These are phyloP conservation scores for Cyclargus thomasi DNA, from an alignment of 1,140 invertebrate species.

Conservation along the genomic window DNA sequence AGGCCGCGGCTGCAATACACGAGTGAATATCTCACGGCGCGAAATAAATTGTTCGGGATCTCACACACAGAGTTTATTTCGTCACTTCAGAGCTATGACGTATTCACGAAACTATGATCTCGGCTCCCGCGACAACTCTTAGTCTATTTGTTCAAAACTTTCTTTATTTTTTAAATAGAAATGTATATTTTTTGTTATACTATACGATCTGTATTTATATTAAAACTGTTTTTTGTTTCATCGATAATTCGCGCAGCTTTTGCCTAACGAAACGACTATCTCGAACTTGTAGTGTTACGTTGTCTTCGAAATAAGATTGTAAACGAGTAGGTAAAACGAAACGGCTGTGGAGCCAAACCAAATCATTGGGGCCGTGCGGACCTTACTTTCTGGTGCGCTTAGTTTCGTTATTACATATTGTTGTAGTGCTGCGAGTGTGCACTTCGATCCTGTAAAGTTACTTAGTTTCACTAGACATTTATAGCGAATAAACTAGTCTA, in stretches of 20 bases:
- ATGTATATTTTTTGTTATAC: slow-evolving; percentile 57
- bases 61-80: slow-evolving; percentile 33
- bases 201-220: slow-evolving; percentile 34
- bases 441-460: background rate
- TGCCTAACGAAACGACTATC: slow-evolving; percentile 10
- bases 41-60: slow-evolving; percentile 56
- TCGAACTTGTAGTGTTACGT: slow-evolving; percentile 17
- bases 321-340: slow-evolving; percentile 12
- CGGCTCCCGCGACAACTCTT: slow-evolving; percentile 48
- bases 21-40: slow-evolving; percentile 60
- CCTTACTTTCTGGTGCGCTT: background rate
- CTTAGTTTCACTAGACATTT: background rate
- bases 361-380: slow-evolving; percentile 33
- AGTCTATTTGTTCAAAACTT: slow-evolving; percentile 43
- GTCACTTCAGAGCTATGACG: slow-evolving; percentile 40
- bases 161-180: slow-evolving; percentile 42
- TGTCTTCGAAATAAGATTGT: slow-evolving; percentile 8
- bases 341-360: slow-evolving; percentile 63
- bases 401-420: slow-evolving; percentile 2
- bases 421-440: background rate
- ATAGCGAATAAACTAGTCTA: background rate
- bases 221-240: slow-evolving; percentile 16
- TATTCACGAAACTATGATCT: slow-evolving; percentile 65
- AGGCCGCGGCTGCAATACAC: slow-evolving; percentile 41
- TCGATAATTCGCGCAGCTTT: slow-evolving; percentile 14